Evolutionary conservation across 2,888 invertebrate species (phyloP).

Genomic region (Apodemia zela): DNA sequence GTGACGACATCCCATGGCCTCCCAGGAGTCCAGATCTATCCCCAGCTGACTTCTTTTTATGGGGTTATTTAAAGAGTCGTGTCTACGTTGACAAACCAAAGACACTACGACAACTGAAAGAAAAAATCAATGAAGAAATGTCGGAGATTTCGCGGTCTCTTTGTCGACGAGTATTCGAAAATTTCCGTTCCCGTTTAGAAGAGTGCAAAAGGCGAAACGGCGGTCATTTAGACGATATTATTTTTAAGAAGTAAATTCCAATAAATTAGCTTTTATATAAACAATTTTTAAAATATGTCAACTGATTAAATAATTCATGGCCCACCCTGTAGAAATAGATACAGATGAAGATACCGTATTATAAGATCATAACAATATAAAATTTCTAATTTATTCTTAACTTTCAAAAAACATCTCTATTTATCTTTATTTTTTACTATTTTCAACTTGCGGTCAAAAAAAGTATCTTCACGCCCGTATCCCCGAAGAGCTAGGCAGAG

Average conservation of each 20-base stretch:
- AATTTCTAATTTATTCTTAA: too few species aligned
- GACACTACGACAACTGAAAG: conserved; percentile 27
- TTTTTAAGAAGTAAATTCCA: conserved; percentile 25
- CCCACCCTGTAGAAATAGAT: too few species aligned
- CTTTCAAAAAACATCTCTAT: too few species aligned
- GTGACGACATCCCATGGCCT: conserved; percentile 32
- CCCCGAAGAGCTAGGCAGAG: too few species aligned
- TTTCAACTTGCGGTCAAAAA: too few species aligned
- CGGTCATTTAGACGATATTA: conserved; percentile 24
- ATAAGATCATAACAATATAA: too few species aligned
- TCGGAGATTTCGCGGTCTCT: conserved; percentile 26
- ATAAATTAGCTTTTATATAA: too few species aligned
- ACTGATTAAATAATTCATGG: too few species aligned
- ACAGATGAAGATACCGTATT: too few species aligned
- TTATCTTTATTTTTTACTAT: too few species aligned
- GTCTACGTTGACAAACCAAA: conserved; percentile 28
- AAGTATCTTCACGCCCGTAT: too few species aligned
- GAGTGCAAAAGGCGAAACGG: conserved; percentile 26
- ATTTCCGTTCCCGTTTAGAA: conserved; percentile 28
- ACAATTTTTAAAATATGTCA: too few species aligned
- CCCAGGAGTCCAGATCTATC: conserved; percentile 32
- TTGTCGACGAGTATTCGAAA: conserved; percentile 23
- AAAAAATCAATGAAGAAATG: conserved; percentile 32
- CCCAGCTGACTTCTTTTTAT: conserved; percentile 28
- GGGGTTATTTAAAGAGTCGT: conserved; percentile 26